These are phyloP conservation scores for Thunnus albacares DNA, from an alignment of 2,797 vertebrate species.

Conservation along the genomic window DNA sequence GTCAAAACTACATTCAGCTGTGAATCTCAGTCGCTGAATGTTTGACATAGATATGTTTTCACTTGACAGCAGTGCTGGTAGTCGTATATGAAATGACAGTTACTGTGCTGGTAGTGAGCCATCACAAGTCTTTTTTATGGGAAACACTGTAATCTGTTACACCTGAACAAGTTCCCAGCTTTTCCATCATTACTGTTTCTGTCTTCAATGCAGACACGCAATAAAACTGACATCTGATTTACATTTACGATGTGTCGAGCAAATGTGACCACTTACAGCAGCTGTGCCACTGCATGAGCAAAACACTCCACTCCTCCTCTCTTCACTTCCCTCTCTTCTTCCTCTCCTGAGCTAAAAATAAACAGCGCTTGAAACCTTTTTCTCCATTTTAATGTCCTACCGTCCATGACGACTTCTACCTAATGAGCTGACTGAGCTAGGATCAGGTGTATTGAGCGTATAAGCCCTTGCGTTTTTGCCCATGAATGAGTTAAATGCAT, in stretches of 20 bases:
- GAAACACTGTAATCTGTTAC: background rate
- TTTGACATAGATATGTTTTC: too few species aligned
- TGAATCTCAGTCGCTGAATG: too few species aligned
- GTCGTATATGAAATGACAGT: background rate
- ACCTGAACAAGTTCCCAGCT: background rate
- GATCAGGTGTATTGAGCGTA: constrained; percentile 3
- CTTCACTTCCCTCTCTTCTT: background rate
- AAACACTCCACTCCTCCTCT: background rate
- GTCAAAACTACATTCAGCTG: too few species aligned
- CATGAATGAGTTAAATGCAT: background rate
- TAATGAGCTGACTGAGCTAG: background rate
- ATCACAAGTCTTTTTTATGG: background rate
- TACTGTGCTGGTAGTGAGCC: background rate
- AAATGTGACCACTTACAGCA: background rate
- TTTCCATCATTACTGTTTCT: background rate
- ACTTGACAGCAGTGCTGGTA: too few species aligned
- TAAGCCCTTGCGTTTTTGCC: background rate
- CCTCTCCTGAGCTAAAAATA: constrained; percentile 19
- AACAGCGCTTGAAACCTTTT: background rate
- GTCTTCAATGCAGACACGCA: background rate
- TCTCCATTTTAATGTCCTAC: constrained; percentile 5
- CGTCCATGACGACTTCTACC: background rate
- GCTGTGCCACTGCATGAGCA: background rate
- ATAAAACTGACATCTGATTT: background rate
- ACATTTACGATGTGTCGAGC: background rate